Percentiles rank a stretch among this genome's conserved stretches.
These are phyloP conservation scores for Hyposoter didymator DNA, from an alignment of 2,888 invertebrate species.

Conservation along the genomic window DNA sequence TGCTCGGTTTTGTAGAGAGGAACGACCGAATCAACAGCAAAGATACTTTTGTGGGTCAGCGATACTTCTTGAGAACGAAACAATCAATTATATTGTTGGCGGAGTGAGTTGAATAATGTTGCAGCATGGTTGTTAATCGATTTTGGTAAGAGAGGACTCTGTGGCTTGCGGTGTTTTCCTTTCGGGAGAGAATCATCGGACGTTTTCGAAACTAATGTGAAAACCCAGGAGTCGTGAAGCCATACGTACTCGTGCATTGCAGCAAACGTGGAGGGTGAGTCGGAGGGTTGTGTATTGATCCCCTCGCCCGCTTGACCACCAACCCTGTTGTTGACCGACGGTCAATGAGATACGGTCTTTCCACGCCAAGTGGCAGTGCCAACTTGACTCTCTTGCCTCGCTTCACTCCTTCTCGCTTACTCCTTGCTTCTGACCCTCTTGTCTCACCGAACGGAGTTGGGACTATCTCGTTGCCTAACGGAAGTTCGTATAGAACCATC, in stretches of 20 bases:
- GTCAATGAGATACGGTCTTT: slow-evolving; percentile 84
- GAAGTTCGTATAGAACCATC: slow-evolving; percentile 47
- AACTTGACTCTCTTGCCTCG: slow-evolving; percentile 70
- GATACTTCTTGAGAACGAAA: slow-evolving; percentile 46
- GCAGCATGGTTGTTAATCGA: slow-evolving; percentile 59
- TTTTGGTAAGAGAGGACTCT: slow-evolving; percentile 28
- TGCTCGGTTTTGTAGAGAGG: slow-evolving; percentile 21
- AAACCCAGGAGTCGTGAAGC: slow-evolving; percentile 1
- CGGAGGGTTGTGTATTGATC: slow-evolving; percentile 75
- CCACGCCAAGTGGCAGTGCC: slow-evolving; percentile 69
- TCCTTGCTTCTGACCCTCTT: slow-evolving; percentile 12
- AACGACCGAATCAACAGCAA: slow-evolving; percentile 47
- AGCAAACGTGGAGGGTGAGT: slow-evolving; percentile 30
- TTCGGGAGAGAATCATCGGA: slow-evolving; percentile 21
- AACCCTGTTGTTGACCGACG: slow-evolving; percentile 79
- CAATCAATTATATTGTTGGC: slow-evolving; percentile 57
- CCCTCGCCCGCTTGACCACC: slow-evolving; percentile 69
- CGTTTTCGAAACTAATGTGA: slow-evolving; percentile 15
- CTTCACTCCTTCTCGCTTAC: slow-evolving; percentile 28
- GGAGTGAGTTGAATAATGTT: slow-evolving; percentile 49
- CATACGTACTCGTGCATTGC: neutral
- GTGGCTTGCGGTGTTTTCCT: neutral
- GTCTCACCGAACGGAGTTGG: neutral
- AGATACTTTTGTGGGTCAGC: slow-evolving; percentile 36
- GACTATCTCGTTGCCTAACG: slow-evolving; percentile 30